phyloP scores from a whole-genome alignment of 2,797 vertebrate species.

The Anas bernieri region DNA sequence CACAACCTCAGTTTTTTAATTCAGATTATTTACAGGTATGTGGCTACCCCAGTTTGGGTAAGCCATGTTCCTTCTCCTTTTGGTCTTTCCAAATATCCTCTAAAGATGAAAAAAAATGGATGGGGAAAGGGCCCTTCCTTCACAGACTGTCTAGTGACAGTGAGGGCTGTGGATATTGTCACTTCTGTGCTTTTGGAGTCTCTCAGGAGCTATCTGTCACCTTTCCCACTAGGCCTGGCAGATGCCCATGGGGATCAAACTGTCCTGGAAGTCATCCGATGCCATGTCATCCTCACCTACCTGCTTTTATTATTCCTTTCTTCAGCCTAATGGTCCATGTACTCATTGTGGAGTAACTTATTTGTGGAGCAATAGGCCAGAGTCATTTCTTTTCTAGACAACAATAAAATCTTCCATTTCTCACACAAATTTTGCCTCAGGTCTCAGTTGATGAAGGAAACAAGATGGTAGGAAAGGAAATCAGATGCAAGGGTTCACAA shows the following conservation, averaged over 20 bases:
- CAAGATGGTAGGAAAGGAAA: background rate
- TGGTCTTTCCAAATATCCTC: background rate
- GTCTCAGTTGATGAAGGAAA: background rate
- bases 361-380: background rate
- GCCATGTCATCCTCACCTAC: background rate
- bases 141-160: background rate
- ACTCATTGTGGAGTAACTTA: background rate
- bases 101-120: background rate
- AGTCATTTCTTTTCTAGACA: background rate
- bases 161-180: background rate
- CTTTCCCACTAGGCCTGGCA: background rate
- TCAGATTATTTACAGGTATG: background rate
- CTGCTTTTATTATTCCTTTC: background rate
- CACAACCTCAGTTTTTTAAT: background rate
- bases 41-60: background rate
- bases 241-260: background rate
- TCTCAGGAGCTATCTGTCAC: background rate
- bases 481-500: background rate
- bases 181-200: background rate
- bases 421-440: background rate
- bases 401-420: background rate
- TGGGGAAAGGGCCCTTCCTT: background rate
- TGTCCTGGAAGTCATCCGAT: background rate
- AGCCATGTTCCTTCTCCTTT: background rate
- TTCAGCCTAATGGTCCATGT: background rate